Evolutionary conservation across 2,888 invertebrate species (phyloP).

Genomic region (Deladenus siricidicola): DNA sequence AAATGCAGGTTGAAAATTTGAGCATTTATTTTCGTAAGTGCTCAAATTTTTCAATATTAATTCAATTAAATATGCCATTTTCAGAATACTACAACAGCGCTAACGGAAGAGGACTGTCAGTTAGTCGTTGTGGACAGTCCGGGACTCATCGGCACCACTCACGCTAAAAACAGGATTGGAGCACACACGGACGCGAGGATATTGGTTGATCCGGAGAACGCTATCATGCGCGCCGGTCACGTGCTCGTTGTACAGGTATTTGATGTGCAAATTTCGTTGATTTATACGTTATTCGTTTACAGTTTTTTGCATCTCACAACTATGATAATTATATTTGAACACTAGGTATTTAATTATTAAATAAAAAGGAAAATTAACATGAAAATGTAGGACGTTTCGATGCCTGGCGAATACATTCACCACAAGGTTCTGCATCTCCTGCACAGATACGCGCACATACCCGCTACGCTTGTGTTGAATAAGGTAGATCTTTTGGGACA

Average conservation of each 20-base stretch:
- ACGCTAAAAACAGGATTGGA: constrained; percentile 37
- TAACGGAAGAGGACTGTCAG: constrained; percentile 63
- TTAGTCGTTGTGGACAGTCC: constrained; percentile 84
- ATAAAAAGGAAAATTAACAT: too few species aligned
- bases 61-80: constrained; percentile 1
- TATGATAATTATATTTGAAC: neutral
- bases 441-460: constrained; percentile 48
- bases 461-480: constrained; percentile 73
- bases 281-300: too few species aligned
- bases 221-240: constrained; percentile 44
- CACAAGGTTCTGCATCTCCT: constrained; percentile 49
- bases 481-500: constrained; percentile 65
- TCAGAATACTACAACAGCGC: constrained; percentile 34
- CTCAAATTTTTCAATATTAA: constrained; percentile 1
- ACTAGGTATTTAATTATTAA: neutral
- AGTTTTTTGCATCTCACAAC: neutral
- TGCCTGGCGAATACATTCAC: constrained; percentile 47
- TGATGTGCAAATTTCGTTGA: too few species aligned
- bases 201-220: constrained; percentile 46
- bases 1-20: neutral
- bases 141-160: constrained; percentile 58
- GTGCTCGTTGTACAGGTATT: constrained; percentile 49
- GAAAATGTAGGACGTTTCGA: constrained; percentile 40
- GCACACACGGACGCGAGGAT: constrained; percentile 32
- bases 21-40: neutral